phyloP scores from a whole-genome alignment of 2,888 invertebrate species.

The Diarsia mendica region DNA sequence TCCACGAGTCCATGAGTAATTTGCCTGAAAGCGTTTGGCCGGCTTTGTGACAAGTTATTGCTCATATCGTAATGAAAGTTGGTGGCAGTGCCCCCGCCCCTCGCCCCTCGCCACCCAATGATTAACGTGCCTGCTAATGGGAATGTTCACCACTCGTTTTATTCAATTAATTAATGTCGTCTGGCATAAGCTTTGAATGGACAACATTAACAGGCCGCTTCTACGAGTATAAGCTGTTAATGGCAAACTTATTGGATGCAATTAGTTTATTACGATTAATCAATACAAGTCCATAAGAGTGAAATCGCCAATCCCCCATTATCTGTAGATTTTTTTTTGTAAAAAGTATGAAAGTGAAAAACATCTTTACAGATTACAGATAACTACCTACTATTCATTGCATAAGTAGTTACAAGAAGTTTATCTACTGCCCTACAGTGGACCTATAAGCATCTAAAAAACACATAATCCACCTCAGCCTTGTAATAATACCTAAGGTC shows the following conservation, averaged over 20 bases:
- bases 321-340: too few relatives aligned
- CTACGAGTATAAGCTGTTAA: not conserved
- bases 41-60: constrained; percentile 66
- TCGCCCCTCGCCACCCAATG: constrained; percentile 60
- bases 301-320: too few relatives aligned
- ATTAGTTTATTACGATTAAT: not conserved
- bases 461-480: too few relatives aligned
- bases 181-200: constrained; percentile 28
- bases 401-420: not conserved
- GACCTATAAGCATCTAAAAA: not conserved
- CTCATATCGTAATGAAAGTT: constrained; percentile 71
- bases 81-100: constrained; percentile 51
- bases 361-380: not conserved
- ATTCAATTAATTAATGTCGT: constrained; percentile 70
- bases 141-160: constrained; percentile 65
- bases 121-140: constrained; percentile 71
- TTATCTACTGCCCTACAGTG: not conserved
- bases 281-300: too few relatives aligned
- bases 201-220: constrained; percentile 17
- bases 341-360: too few relatives aligned
- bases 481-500: not conserved
- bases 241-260: constrained; percentile 24
- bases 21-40: constrained; percentile 69
- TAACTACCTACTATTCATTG: not conserved
- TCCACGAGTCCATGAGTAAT: constrained; percentile 64